Evolutionary conservation across 2,113 vertebrate genomes (phyloP).

Genomic region (Mormyrus lacerda): DNA sequence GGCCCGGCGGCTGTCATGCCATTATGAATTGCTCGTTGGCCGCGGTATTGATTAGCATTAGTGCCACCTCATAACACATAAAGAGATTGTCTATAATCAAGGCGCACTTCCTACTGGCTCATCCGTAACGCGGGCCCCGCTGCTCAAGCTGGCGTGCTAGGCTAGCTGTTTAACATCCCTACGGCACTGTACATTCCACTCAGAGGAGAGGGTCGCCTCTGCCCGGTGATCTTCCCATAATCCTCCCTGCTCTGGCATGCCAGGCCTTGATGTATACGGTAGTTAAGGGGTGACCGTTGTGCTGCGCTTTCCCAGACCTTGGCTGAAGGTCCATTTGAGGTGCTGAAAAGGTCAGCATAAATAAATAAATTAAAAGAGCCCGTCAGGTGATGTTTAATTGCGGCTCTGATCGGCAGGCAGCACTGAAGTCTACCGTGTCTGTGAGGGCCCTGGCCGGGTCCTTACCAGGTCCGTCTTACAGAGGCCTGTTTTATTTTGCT

Average conservation of each 20-base stretch:
- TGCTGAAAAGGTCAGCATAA: not conserved
- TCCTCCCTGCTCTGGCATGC: not conserved
- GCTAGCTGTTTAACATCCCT: constrained; percentile 23
- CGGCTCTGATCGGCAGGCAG: constrained; percentile 6
- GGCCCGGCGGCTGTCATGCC: constrained; percentile 49
- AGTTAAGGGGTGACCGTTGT: not conserved
- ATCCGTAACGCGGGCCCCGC: constrained; percentile 44
- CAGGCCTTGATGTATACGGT: not conserved
- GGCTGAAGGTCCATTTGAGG: not conserved
- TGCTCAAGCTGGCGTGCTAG: constrained; percentile 29
- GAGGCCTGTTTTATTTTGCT: not conserved
- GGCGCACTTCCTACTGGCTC: constrained; percentile 26
- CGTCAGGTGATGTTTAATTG: constrained; percentile 44
- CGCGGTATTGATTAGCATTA: constrained; percentile 60
- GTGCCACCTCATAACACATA: constrained; percentile 49
- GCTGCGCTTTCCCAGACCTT: not conserved
- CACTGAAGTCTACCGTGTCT: not conserved
- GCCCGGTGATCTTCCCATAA: not conserved
- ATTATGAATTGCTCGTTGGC: constrained; percentile 57
- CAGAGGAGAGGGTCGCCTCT: not conserved
- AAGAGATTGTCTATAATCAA: constrained; percentile 62
- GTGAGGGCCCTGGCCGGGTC: not conserved
- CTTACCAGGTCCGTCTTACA: not conserved
- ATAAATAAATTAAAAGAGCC: constrained; percentile 28
- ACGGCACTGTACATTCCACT: not conserved